Base-by-base conservation (phyloP, 1,140 invertebrate genomes). In the Drosophila sp. region DNA sequence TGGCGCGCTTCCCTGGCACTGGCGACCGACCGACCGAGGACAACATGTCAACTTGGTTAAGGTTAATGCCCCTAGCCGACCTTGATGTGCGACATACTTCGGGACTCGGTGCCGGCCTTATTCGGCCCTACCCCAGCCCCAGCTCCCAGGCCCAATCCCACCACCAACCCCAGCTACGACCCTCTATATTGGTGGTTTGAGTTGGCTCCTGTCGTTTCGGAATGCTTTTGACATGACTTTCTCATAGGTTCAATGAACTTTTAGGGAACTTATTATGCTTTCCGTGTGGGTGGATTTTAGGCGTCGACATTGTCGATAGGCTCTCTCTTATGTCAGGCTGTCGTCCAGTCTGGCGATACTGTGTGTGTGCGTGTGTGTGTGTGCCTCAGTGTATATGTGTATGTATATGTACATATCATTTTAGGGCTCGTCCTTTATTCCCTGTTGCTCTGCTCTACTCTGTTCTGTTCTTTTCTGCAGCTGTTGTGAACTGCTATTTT, bases 21-120 rank as follows among this genome's bases (percentile, higher is more conserved):
- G 67, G 70, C 79, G 68, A 66, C 65, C 71, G 72, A 70, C 66
- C 77, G 72, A 70, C 66, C 77, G 72, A 80, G 73, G 80, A 70
- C 79, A 81, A 74, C 79, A 50, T 50, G 76, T 73, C 80, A 80
- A 84, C 84, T 78, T 84, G 68, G 79, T 78, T 74, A 84, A 89
- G 84, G 84, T 89, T 89, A 89, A 89, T 89, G 84, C 84, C 84
- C 84, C 84, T 89, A 89, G 70, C 83, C 90, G 90, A 91, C 90
- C 90, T 91, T 91, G 90, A 82, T 80, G 71, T 81, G 72, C 90
- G 90, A 87, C 90, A 90, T 66, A 89, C 80, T 84, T 89, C 77
- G 84, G 80, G 71, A 80, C 68, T 71, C 68, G 76, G 66, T 41
- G 47, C 70, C 75, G 63, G 75, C 47, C 72, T 76, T 63, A 67